phyloP scores from a whole-genome alignment of 1,140 invertebrate genomes.

The Drosophila subpulchrella region DNA sequence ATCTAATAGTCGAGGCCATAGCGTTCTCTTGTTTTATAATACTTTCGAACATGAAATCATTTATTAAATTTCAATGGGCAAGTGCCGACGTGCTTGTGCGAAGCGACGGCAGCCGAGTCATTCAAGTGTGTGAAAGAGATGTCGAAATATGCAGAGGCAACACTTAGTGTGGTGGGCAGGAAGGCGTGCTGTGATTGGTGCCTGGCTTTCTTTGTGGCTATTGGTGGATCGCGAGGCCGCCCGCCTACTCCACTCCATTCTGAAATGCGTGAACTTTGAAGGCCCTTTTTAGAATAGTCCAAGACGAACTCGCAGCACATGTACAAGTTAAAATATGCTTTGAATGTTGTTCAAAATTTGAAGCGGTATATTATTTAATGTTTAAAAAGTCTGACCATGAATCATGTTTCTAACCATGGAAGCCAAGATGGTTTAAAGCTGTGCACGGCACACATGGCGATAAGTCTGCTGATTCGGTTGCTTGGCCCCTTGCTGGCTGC shows the following conservation, averaged over 20 bases:
- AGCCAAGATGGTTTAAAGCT: background rate
- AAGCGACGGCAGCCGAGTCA: constrained; percentile 16
- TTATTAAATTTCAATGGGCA: constrained; percentile 28
- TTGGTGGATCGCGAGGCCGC: constrained; percentile 54
- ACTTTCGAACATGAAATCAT: constrained; percentile 18
- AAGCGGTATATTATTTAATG: background rate
- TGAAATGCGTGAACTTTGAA: background rate
- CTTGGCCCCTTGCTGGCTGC: background rate
- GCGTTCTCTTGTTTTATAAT: constrained; percentile 30
- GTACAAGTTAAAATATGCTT: background rate
- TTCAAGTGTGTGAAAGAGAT: constrained; percentile 30
- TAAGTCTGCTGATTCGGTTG: background rate
- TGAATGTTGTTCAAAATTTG: background rate
- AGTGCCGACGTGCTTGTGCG: constrained; percentile 4
- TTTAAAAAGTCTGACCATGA: background rate
- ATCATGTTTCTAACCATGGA: background rate
- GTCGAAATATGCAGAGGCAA: constrained; percentile 24
- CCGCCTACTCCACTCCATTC: constrained; percentile 14
- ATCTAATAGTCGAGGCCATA: no score
- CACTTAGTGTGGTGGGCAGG: constrained; percentile 42
- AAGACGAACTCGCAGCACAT: background rate
- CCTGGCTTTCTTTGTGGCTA: constrained; percentile 45
- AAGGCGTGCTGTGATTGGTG: constrained; percentile 66
- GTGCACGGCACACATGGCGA: background rate
- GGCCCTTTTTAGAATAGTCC: background rate